Base-by-base conservation (phyloP, 2,888 invertebrate genomes). In the Pristionchus japonicus region DNA sequence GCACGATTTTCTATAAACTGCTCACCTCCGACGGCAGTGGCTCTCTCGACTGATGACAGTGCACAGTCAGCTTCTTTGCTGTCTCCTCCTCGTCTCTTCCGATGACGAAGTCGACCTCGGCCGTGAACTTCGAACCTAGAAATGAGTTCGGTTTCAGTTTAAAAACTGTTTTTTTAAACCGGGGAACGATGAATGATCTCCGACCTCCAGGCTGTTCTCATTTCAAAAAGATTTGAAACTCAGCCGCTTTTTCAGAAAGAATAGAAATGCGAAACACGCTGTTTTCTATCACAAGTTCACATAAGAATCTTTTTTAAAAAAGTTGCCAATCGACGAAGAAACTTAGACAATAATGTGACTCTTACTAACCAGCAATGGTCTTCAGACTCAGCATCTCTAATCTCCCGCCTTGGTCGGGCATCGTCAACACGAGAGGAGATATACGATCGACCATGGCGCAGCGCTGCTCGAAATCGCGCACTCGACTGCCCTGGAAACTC, bases 401-500 rank as follows among this genome's bases (percentile, higher is more conserved):
- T 20, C 70, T 37, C 9, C 70, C 1, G 40, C 23, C 20, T 27
- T 40, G 70, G 23, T 7, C 40, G 27, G 70, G 70, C 20, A 74
- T 74, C 3, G 23, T 40, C 40, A 74, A 40, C 4, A 74, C n/a
- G 23, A 74, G 1, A 1, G 40, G 3, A 11, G 23, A 37, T 4
- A 74, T 3, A 7, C 40, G 70, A 1, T 20, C 40, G 23, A 77
- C 77, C 13, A 15, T 7, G 13, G 77, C 77, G 15, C 43, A 43
- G 43, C 77, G 77, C 15, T 77, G 77, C 27, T 77, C 77, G 27
- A 77, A 77, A 7, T 77, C 77, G 37, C 74, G 74, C 74, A 74
- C 74, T 40, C 74, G 13, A 20, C 74, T 74, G 40, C 74, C 77
- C n/a, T n/a, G 57, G 23, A 57, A 52, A 17, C 6, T 23, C 23